Conservation (phyloP, 2,888 invertebrate genomes). For the Ormyrus thymus region DNA sequence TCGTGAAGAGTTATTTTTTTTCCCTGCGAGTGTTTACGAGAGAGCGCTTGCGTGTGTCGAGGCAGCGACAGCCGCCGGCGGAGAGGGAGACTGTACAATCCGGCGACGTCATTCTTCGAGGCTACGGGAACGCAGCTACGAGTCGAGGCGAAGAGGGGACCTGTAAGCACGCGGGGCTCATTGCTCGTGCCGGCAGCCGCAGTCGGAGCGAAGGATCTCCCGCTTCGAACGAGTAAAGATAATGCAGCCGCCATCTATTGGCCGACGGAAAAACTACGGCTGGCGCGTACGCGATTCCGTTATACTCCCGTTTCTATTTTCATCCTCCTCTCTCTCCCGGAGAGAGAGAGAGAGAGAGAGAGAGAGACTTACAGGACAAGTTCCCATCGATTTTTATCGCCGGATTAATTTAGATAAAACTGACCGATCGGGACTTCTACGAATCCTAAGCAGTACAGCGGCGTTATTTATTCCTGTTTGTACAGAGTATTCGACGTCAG, state of each 20-base stretch:
- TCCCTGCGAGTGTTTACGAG: slow-evolving; percentile 47
- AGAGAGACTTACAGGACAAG: slow-evolving; percentile 24
- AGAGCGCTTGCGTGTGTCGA: slow-evolving; percentile 37
- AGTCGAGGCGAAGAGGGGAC: no score
- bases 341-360: background rate
- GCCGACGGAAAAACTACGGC: slow-evolving; percentile 66
- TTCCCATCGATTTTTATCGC: slow-evolving; percentile 45
- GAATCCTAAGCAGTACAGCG: background rate
- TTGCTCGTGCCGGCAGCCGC: background rate
- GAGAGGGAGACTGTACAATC: slow-evolving; percentile 6
- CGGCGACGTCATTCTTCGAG: slow-evolving; percentile 42
- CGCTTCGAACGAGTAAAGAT: slow-evolving; percentile 65
- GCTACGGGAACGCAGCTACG: background rate
- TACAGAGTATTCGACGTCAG: no score
- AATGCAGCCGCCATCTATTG: slow-evolving; percentile 74
- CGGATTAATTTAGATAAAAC: slow-evolving; percentile 46
- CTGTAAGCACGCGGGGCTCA: no score
- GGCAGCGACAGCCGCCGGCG: background rate
- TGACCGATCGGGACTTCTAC: background rate
- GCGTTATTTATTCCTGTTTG: no score
- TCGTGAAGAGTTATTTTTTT: slow-evolving; percentile 29
- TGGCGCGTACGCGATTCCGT: slow-evolving; percentile 58
- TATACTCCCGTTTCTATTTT: slow-evolving; percentile 54
- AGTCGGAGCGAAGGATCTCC: slow-evolving; percentile 43
- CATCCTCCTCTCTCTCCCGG: slow-evolving; percentile 19